Percentiles rank a stretch among this genome's conserved stretches.
phyloP scores from a whole-genome alignment of 2,888 invertebrate genomes.

The Hypomecis punctinalis region DNA sequence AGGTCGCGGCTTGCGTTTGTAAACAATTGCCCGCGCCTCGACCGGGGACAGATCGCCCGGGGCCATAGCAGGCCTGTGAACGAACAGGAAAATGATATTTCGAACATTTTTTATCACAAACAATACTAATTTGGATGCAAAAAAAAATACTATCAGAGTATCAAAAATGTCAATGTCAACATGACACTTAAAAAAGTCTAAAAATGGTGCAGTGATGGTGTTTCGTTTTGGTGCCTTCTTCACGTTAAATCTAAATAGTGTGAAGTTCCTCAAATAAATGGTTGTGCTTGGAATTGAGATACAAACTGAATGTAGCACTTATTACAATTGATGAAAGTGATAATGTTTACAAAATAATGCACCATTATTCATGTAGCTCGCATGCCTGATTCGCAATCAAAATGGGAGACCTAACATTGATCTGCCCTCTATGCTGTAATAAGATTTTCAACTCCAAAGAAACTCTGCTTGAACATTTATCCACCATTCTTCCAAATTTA shows the following conservation, averaged over 20 bases:
- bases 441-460: conserved; percentile 85
- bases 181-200: neutral
- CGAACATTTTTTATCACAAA: no score
- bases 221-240: conserved; percentile 63
- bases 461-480: conserved; percentile 82
- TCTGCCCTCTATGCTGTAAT: conserved; percentile 88
- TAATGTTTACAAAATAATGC: conserved; percentile 62
- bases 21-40: no score
- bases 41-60: no score
- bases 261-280: conserved; percentile 80
- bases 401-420: conserved; percentile 82
- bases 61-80: no score
- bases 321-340: conserved; percentile 45
- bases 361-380: conserved; percentile 20
- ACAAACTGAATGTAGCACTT: conserved; percentile 68
- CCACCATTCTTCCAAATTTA: conserved; percentile 77
- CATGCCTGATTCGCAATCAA: conserved; percentile 44
- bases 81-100: neutral
- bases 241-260: conserved; percentile 67
- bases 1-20: no score
- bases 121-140: neutral
- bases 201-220: conserved; percentile 46
- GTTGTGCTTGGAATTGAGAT: conserved; percentile 71
- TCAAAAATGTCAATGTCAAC: conserved; percentile 8
- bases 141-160: neutral